Evolutionary conservation across 2,113 vertebrate species (phyloP).

Genomic region (Cynopterus brachyotis): DNA sequence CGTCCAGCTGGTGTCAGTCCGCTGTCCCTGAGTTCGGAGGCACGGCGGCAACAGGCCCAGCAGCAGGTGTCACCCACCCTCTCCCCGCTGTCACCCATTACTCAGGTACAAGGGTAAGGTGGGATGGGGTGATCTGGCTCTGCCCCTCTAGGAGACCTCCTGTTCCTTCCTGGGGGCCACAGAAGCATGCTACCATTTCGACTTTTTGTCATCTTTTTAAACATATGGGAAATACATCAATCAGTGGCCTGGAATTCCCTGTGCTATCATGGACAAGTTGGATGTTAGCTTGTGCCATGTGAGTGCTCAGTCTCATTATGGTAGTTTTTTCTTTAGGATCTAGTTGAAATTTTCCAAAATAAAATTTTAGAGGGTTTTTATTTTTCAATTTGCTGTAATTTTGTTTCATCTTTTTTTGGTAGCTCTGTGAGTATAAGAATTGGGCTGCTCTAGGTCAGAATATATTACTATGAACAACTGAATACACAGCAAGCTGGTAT

Average conservation of each 20-base stretch:
- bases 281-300: fast-evolving
- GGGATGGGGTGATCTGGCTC: not conserved
- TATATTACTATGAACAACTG: too few species aligned
- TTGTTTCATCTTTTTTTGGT: not conserved
- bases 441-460: not conserved
- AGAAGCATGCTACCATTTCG: not conserved
- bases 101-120: conserved; percentile 86
- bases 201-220: not conserved
- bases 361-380: not conserved
- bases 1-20: conserved; percentile 86
- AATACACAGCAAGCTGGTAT: not conserved
- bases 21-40: conserved; percentile 89
- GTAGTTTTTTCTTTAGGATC: not conserved
- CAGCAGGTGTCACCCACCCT: conserved; percentile 94
- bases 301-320: not conserved
- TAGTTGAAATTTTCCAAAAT: not conserved
- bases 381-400: not conserved
- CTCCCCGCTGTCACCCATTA: conserved; percentile 90
- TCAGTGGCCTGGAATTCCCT: not conserved
- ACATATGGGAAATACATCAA: too few species aligned
- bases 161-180: not conserved
- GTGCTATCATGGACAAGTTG: fast-evolving
- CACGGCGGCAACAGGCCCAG: conserved; percentile 89
- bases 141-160: not conserved
- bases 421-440: not conserved